Conservation (phyloP, 2,797 vertebrate species). For the Lateolabrax maculatus region DNA sequence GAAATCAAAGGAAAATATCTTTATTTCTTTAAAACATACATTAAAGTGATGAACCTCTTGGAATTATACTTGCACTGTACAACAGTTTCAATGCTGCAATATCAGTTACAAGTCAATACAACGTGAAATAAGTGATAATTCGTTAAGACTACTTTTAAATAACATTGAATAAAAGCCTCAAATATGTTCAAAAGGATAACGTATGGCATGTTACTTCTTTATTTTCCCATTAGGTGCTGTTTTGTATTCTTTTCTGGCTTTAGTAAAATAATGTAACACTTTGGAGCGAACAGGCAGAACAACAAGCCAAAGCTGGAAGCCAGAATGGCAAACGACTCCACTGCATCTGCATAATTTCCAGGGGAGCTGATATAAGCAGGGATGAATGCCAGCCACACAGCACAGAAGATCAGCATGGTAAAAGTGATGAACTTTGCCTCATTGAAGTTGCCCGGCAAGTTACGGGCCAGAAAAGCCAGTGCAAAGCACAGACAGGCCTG, state of each 20-base stretch:
- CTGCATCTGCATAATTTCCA: conserved; percentile 74
- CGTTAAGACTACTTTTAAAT: conserved; percentile 30
- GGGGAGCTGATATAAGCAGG: conserved; percentile 76
- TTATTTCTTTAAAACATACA: too few relatives aligned
- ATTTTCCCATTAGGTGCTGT: conserved; percentile 72
- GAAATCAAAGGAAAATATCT: too few relatives aligned
- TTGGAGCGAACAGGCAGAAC: conserved; percentile 79
- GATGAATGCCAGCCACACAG: conserved; percentile 75
- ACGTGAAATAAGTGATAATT: background rate
- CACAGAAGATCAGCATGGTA: conserved; percentile 78
- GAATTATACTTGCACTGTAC: background rate
- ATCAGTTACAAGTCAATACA: background rate
- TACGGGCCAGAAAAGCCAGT: conserved; percentile 71
- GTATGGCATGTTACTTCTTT: conserved; percentile 18
- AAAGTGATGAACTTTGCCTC: conserved; percentile 76
- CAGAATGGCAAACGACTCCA: conserved; percentile 77
- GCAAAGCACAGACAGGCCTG: conserved; percentile 70
- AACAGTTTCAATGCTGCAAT: background rate
- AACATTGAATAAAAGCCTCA: background rate
- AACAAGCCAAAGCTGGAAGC: conserved; percentile 78
- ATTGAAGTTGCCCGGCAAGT: conserved; percentile 71
- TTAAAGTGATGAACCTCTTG: background rate
- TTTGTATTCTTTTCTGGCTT: conserved; percentile 76
- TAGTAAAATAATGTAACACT: conserved; percentile 81
- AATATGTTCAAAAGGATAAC: too few relatives aligned